Conservation (phyloP, 1,140 invertebrate species). For the Watersipora subatra region DNA sequence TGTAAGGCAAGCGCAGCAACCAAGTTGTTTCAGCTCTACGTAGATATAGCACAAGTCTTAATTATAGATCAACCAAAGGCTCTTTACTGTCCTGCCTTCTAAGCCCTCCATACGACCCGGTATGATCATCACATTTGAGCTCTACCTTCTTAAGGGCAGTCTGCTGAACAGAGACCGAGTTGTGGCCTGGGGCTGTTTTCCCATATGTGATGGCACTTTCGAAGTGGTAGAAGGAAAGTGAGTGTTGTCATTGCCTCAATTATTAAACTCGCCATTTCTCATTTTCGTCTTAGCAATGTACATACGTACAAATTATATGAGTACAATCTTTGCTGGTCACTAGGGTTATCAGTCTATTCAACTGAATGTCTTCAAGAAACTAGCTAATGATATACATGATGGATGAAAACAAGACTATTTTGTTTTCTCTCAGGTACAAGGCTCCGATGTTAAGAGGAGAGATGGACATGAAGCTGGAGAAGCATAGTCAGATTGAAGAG, state of each 20-base stretch:
- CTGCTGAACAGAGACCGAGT: conserved; percentile 29
- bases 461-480: conserved; percentile 28
- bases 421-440: conserved; percentile 28
- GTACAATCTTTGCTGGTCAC: background rate
- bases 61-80: conserved; percentile 28
- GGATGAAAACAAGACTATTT: no score
- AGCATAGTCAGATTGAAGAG: conserved; percentile 29
- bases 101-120: conserved; percentile 27
- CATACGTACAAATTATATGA: background rate
- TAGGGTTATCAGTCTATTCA: no score
- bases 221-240: conserved; percentile 36
- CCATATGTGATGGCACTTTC: conserved; percentile 33
- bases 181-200: conserved; percentile 30
- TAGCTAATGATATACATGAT: no score
- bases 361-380: no score
- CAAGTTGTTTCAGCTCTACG: no score
- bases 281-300: background rate
- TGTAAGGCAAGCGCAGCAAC: no score
- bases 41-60: no score
- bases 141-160: conserved; percentile 28
- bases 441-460: conserved; percentile 29
- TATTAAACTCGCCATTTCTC: background rate
- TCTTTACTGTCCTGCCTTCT: conserved; percentile 33
- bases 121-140: conserved; percentile 31
- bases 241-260: no score